Conservation (phyloP, 2,797 vertebrate genomes). For the Pseudopleuronectes americanus region DNA sequence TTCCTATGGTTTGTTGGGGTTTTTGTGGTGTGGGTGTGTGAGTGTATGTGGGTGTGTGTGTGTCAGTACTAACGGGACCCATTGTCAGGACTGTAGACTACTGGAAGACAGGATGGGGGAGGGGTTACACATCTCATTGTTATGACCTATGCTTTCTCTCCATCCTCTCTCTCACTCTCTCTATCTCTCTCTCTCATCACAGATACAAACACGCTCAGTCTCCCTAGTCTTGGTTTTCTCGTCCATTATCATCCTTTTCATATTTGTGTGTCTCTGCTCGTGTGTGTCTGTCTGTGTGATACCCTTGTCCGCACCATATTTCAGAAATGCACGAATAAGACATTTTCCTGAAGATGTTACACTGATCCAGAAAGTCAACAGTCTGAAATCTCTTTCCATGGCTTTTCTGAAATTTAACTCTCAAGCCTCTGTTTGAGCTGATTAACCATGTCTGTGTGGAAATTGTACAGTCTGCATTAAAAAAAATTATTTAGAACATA, state of each 20-base stretch:
- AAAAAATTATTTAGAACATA: not conserved
- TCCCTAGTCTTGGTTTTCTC: not conserved
- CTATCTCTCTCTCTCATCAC: no score
- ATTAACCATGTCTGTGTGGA: slow-evolving; percentile 31
- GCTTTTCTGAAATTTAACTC: slow-evolving; percentile 23
- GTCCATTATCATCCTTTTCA: not conserved
- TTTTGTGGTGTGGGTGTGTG: slow-evolving; percentile 15
- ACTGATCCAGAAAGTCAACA: slow-evolving; percentile 37
- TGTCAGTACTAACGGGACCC: slow-evolving; percentile 32
- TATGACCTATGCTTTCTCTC: slow-evolving; percentile 48
- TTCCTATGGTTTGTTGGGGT: slow-evolving; percentile 54
- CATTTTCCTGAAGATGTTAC: slow-evolving; percentile 33
- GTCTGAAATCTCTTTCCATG: slow-evolving; percentile 22
- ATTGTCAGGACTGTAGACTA: slow-evolving; percentile 69
- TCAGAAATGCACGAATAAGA: slow-evolving; percentile 38
- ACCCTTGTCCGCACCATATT: slow-evolving; percentile 15
- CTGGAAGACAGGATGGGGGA: slow-evolving; percentile 63
- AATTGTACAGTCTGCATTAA: slow-evolving; percentile 6
- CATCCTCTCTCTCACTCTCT: slow-evolving; percentile 13
- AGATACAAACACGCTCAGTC: not conserved
- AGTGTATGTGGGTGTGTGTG: slow-evolving; percentile 10
- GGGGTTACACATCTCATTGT: slow-evolving; percentile 68
- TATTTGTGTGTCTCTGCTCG: not conserved
- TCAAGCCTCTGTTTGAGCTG: slow-evolving; percentile 2
- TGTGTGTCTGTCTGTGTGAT: not conserved